Conservation (phyloP, 2,797 vertebrate genomes). For the Coilia nasus region DNA sequence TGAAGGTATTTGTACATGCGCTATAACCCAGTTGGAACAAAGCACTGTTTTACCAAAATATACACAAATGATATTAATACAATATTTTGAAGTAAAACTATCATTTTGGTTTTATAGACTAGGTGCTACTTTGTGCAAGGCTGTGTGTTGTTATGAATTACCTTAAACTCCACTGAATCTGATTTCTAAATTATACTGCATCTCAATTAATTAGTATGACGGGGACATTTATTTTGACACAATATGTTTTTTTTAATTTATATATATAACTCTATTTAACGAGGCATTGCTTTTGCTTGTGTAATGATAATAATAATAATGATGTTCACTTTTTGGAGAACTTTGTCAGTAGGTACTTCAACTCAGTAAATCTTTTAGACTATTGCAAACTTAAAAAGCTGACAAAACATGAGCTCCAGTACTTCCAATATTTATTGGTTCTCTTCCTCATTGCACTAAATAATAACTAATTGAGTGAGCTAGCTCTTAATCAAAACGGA, state of each 20-base stretch:
- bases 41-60: too few species aligned
- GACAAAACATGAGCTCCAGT: background rate
- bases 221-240: too few species aligned
- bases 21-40: background rate
- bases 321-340: too few species aligned
- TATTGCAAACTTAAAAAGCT: background rate
- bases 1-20: conserved; percentile 78
- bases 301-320: too few species aligned
- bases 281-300: too few species aligned
- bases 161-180: too few species aligned
- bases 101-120: background rate
- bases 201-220: too few species aligned
- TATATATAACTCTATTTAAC: too few species aligned
- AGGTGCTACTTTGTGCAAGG: background rate
- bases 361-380: background rate
- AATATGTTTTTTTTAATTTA: too few species aligned
- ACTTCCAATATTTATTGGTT: background rate
- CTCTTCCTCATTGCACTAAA: background rate
- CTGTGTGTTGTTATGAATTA: background rate
- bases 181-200: background rate
- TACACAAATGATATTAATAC: too few species aligned
- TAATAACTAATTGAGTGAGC: background rate
- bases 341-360: background rate
- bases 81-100: too few species aligned
- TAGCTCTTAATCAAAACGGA: background rate